Evolutionary conservation across 2,888 invertebrate genomes (phyloP).

Genomic region (Physocephala rufipes): DNA sequence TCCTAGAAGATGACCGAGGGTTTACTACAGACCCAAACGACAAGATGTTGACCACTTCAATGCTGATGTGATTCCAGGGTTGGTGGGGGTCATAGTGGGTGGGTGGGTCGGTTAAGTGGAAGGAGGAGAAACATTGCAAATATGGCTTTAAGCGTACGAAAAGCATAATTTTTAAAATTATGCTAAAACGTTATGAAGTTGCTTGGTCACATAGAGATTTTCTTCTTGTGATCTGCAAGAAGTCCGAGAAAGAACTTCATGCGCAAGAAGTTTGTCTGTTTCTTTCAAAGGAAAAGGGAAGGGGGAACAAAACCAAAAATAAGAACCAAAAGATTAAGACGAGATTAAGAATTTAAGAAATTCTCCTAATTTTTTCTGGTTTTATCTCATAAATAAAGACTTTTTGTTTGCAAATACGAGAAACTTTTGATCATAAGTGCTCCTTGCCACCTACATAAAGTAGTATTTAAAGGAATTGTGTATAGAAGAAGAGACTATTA

Average conservation of each 20-base stretch:
- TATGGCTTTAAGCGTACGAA: slow-evolving; percentile 43
- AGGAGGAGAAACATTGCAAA: slow-evolving; percentile 41
- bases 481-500: neutral
- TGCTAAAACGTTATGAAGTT: slow-evolving; percentile 63
- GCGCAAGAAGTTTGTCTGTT: slow-evolving; percentile 5
- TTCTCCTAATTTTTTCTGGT: too few relatives aligned
- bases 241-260: too few relatives aligned
- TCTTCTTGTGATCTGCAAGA: too few relatives aligned
- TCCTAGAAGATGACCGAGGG: slow-evolving; percentile 27
- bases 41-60: too few relatives aligned
- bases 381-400: too few relatives aligned
- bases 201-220: slow-evolving; percentile 40
- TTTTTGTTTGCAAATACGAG: too few relatives aligned
- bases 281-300: neutral
- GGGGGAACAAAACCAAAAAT: too few relatives aligned
- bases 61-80: neutral
- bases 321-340: neutral
- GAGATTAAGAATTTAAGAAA: too few relatives aligned
- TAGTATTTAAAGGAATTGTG: too few relatives aligned
- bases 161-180: slow-evolving; percentile 56
- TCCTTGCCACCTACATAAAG: too few relatives aligned
- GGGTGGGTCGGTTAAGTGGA: slow-evolving; percentile 15
- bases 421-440: too few relatives aligned
- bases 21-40: too few relatives aligned
- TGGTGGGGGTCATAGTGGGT: neutral